A percentile compares a stretch with the other conserved stretches of the same genome.
Evolutionary conservation across 2,888 invertebrate genomes (phyloP).

Genomic region (Gordius sp.): DNA sequence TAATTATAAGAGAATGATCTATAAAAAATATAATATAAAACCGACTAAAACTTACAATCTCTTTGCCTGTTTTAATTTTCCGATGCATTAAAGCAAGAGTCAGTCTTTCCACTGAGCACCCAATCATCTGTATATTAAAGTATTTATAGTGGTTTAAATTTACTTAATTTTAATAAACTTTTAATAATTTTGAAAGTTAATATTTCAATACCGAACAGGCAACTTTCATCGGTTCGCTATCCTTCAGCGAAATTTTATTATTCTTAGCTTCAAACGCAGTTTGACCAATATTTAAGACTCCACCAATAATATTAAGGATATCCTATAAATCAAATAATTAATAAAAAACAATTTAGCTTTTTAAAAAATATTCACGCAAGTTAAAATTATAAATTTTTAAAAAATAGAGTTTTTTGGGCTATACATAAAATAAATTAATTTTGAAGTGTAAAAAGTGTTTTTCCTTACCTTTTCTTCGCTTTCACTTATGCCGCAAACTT

Average conservation of each 20-base stretch:
- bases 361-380: too few relatives aligned
- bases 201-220: background rate
- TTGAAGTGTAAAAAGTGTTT: too few relatives aligned
- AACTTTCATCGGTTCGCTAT: background rate
- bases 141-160: too few relatives aligned
- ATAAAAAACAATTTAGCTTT: too few relatives aligned
- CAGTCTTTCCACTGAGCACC: background rate
- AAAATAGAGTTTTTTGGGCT: too few relatives aligned
- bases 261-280: background rate
- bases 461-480: slow-evolving; percentile 3
- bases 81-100: background rate
- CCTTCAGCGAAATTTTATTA: background rate
- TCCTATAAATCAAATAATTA: background rate
- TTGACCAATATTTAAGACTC: background rate
- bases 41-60: background rate
- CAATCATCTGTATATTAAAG: background rate
- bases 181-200: background rate
- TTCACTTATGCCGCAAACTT: background rate
- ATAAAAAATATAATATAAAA: too few relatives aligned
- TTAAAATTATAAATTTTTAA: too few relatives aligned
- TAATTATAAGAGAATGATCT: too few relatives aligned
- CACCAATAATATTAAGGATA: background rate
- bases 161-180: background rate
- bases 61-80: slow-evolving; percentile 3
- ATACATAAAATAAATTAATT: too few relatives aligned